Base-by-base conservation (phyloP, 2,797 vertebrate genomes). In the Mormyrus proboscirostris region DNA sequence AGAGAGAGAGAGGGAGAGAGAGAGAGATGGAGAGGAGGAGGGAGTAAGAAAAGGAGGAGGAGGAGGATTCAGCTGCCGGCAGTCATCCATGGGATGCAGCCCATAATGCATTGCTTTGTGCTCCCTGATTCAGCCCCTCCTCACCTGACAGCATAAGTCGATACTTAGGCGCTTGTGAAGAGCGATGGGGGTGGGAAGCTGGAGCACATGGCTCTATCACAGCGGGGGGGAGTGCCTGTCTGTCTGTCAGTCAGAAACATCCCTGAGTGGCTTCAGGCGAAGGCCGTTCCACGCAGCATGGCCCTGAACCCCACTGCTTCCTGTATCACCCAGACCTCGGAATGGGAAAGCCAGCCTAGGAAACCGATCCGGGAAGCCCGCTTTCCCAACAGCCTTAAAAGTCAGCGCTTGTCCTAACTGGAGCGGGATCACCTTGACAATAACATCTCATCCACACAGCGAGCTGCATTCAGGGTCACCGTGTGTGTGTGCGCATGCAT, bases 81-180 rank as follows among this genome's bases (percentile, higher is more conserved):
- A 94, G 93, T 93, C 95, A 94, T 90, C 94, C 89, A 92, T 90
- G 92, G 73, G 91, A 92, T 92, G 91, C 92, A 87, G 93, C 95
- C 96, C 96, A 94, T 93, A 96, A 96, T 96, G 96, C 96, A 96
- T 94, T 93, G 92, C 94, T 94, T 90, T 90, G 86, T 91, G 86
- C 89, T 69, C 33, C 44, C 76, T 12, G 59, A 44, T 85, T 79
- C 49, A 57, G 41, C 73, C 88, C 90, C 91, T 22, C 86, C 89
- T 89, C 93, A 85, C 29, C 47, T 90, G 91, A 92, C 91, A 79
- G 91, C 91, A 90, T 86, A 90, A 92, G 94, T 93, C 93, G 25
- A 62, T 9, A 50, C 90, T 95, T 94, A 96, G 95, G 94, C 91
- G 94, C 93, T 93, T 95, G 90, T 33, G 85, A 69, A 90, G 51